These are phyloP conservation scores for Xerus rutilus DNA, from an alignment of 2,797 vertebrate genomes.

Conservation along the genomic window DNA sequence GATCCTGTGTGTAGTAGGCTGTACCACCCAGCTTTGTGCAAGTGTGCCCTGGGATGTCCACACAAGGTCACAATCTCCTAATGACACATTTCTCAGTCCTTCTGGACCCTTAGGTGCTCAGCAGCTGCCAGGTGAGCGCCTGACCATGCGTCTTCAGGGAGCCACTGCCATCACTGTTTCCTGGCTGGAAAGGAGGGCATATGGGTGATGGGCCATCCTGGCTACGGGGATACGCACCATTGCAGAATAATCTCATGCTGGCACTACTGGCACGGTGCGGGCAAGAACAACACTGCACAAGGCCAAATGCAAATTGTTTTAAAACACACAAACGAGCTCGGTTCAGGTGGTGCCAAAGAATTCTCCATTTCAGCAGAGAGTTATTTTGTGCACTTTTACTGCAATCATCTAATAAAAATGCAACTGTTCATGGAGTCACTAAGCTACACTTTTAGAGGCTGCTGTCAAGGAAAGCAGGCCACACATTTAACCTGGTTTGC, in stretches of 20 bases:
- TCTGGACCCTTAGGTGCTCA: not conserved
- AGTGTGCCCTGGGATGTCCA: not conserved
- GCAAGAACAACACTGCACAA: not conserved
- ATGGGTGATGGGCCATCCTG: not conserved
- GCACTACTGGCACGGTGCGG: not conserved
- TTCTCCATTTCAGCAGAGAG: constrained; percentile 61
- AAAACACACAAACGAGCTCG: constrained; percentile 51
- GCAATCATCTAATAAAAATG: not conserved
- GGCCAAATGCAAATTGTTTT: constrained; percentile 78
- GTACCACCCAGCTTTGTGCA: not conserved
- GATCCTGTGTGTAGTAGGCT: accelerated
- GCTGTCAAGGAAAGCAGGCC: constrained; percentile 44
- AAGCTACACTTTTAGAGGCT: constrained; percentile 22
- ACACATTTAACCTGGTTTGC: constrained; percentile 30
- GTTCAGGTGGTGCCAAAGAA: constrained; percentile 67
- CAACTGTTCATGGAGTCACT: not conserved
- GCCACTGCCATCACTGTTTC: not conserved
- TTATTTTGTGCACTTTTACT: constrained; percentile 23
- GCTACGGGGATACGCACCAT: accelerated
- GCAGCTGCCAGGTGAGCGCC: not conserved
- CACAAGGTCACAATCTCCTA: not conserved
- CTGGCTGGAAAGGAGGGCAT: not conserved
- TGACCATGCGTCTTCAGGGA: not conserved
- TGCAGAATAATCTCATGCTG: not conserved
- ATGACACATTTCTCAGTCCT: not conserved